phyloP scores from a whole-genome alignment of 2,888 invertebrate genomes.

The Tenthredo mesomela region DNA sequence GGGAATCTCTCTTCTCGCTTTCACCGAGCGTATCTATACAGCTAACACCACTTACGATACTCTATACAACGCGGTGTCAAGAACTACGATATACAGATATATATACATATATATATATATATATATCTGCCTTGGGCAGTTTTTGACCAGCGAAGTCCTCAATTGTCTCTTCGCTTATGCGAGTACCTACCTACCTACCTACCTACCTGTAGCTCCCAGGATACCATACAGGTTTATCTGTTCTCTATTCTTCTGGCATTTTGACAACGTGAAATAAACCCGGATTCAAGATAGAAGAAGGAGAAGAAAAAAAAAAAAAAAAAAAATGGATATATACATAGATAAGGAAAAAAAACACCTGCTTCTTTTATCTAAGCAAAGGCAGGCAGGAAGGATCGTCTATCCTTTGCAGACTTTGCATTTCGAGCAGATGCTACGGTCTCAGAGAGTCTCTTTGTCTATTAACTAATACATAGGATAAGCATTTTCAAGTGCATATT shows the following conservation, averaged over 20 bases:
- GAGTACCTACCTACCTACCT: neutral
- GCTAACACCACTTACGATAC: neutral
- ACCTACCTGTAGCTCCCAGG: neutral
- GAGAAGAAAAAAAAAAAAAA: neutral
- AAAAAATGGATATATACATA: neutral
- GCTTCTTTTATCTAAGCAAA: neutral
- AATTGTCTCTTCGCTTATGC: neutral
- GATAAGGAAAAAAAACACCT: constrained; percentile 7
- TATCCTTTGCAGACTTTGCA: constrained; percentile 1
- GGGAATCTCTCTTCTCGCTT: constrained; percentile 19
- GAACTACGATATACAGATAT: neutral
- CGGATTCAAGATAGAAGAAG: neutral
- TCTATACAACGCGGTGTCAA: neutral
- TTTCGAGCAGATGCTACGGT: constrained; percentile 11
- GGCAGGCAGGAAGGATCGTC: neutral
- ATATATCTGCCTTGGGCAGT: neutral
- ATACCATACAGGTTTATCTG: neutral
- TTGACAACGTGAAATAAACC: neutral
- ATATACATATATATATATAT: neutral
- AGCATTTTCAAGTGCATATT: neutral
- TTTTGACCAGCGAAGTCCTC: neutral
- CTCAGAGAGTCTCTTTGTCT: neutral
- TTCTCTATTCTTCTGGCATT: neutral
- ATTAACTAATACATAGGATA: neutral
- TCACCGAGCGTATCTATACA: constrained; percentile 19